Evolutionary conservation across 2,888 invertebrate species (phyloP), one percentile per base, ranked within the genome.

Genomic region (Metopia argyrocephala): DNA sequence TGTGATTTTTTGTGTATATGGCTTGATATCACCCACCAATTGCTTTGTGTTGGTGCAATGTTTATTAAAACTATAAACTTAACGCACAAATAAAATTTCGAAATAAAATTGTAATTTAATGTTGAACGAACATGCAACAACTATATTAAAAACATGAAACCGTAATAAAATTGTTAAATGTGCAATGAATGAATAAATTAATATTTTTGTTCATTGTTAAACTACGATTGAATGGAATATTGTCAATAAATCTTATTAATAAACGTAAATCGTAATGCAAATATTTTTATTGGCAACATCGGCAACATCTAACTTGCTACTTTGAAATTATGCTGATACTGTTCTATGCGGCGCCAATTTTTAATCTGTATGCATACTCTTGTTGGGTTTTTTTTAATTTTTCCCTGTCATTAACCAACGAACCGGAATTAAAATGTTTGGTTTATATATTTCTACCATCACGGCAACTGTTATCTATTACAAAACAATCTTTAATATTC

Each of bases 401-500:
- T 68, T 48, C 50, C 28, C 45, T 52, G 28, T 54, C 23, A 48
- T 12, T 61, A 74, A 76, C 48, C 73, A 69, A 81, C 76, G 74
- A 74, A 74, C 78, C 69, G 81, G 54, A 78, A 78, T 74, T 56
- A 28, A 46, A 80, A 65, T 61, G 52, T 79, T 76, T 65, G 75
- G 21, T 48, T 68, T 57, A 48, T 48, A 76, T 79, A 59, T 79
- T 52, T 46, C 31, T 64, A 57, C 59, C 31, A 81, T 70, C 45
- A 68, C 66, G n/a, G n/a, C n/a, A n/a, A n/a, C n/a, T 54, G 45
- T 64, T 76, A 45, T 27, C 25, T 64, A 50, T 52, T 27, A n/a
- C 27, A 12, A 27, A 50, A 65, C 74, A 52, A 65, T 28, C 25
- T 93, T 96, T 46, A 46, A 12, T 15, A 12, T 46, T 12, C 5